These are phyloP conservation scores for Aphyosemion australe DNA, from an alignment of 2,113 vertebrate genomes.

Conservation along the genomic window DNA sequence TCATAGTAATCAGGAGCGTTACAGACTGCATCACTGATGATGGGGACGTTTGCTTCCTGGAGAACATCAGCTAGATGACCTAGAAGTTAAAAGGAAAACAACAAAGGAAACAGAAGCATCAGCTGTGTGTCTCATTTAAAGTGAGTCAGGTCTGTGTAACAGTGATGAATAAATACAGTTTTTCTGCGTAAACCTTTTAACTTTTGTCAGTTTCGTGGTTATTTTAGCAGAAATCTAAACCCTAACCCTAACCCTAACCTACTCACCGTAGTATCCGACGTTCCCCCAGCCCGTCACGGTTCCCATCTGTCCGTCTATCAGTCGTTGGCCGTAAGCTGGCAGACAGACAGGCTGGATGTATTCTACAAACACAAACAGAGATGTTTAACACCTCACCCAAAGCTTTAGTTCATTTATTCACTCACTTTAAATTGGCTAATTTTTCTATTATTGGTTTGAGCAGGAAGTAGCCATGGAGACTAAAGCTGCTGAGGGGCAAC, in stretches of 20 bases:
- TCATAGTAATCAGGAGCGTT: constrained; percentile 88
- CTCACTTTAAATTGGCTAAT: too few species aligned
- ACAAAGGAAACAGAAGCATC: background rate
- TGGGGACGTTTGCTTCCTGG: constrained; percentile 87
- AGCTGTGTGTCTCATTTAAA: background rate
- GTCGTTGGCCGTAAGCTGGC: constrained; percentile 83
- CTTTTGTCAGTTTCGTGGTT: too few species aligned
- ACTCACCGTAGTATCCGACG: constrained; percentile 86
- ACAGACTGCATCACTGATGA: constrained; percentile 86
- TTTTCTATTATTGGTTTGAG: too few species aligned
- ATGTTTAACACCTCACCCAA: background rate
- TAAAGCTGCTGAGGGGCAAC: too few species aligned
- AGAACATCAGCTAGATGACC: constrained; percentile 85
- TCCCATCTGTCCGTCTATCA: constrained; percentile 86
- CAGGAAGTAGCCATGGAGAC: too few species aligned
- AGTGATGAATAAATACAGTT: too few species aligned
- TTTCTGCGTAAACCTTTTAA: too few species aligned
- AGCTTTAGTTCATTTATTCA: background rate
- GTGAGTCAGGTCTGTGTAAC: too few species aligned
- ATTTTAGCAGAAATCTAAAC: background rate
- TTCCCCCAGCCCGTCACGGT: constrained; percentile 92
- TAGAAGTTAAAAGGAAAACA: constrained; percentile 37
- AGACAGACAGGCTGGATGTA: constrained; percentile 89
- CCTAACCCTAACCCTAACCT: too few species aligned
- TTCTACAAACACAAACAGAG: constrained; percentile 69